Evolutionary conservation across 1,140 invertebrate species (phyloP), one percentile per base, ranked within the genome.

Genomic region (Cecropterus lyciades): DNA sequence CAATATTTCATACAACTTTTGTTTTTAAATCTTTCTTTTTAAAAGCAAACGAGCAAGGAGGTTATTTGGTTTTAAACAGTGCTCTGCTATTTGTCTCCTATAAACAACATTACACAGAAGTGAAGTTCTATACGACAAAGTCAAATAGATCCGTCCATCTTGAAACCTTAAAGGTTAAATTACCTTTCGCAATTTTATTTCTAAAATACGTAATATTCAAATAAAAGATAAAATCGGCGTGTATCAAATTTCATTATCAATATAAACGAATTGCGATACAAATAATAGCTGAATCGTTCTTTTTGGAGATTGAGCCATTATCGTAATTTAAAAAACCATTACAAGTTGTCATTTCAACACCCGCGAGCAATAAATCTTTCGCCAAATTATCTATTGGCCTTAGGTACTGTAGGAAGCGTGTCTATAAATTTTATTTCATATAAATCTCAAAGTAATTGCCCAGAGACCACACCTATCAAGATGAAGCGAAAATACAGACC

Each of bases 371-470:
- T 76, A 79, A 78, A 69, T 78, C 67, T 65, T 56, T 55, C 27
- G 52, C 51, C 55, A 70, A 77, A 75, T 70, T 45, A 52, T 27
- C 57, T 57, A 72, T 73, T 40, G 64, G 55, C 55, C 68, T 68
- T 55, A 68, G 67, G 65, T 57, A 69, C 49, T 69, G 53, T 70
- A 45, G 43, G 53, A 75, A 70, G 62, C 65, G 57, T n/a, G 59
- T 33, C 52, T 59, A 67, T 73, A 70, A 73, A 72, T 76, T 67
- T 68, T 67, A 70, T 69, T 71, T 65, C 64, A 68, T 70, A 82
- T 82, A 80, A 78, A 79, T 76, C 65, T 75, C 52, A 46, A 40
- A 20, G 70, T 80, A 72, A 81, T 81, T 79, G 68, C 24, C 59
- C 16, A 8, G 48, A 60, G 69, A 77, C 75, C 80, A 79, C 76